Conservation (phyloP, 2,797 vertebrate genomes). For the Salarias fasciatus region DNA sequence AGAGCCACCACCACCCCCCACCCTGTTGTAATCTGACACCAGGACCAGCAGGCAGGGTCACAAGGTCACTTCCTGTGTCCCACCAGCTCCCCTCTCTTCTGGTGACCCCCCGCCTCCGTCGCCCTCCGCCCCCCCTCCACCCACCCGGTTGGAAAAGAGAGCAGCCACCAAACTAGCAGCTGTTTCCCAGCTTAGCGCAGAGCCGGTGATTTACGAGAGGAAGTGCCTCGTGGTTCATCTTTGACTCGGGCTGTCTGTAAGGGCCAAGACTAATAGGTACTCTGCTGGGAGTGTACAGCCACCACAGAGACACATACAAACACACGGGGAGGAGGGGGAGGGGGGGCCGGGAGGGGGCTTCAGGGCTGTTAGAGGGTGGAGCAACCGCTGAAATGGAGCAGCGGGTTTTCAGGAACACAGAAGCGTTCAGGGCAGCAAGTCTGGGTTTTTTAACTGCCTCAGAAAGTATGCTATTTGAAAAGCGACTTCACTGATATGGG, state of each 20-base stretch:
- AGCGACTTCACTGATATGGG: too few relatives aligned
- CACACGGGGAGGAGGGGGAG: slow-evolving; percentile 47
- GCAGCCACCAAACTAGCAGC: slow-evolving; percentile 87
- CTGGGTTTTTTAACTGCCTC: too few relatives aligned
- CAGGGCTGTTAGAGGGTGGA: slow-evolving; percentile 29
- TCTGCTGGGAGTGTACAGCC: slow-evolving; percentile 76
- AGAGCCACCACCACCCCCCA: slow-evolving; percentile 61
- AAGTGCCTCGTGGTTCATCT: slow-evolving; percentile 81
- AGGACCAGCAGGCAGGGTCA: slow-evolving; percentile 93
- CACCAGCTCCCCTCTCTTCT: slow-evolving; percentile 60
- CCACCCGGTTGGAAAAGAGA: slow-evolving; percentile 65
- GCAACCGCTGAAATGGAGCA: slow-evolving; percentile 34
- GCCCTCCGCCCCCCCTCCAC: slow-evolving; percentile 36
- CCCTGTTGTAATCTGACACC: slow-evolving; percentile 84
- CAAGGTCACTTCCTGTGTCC: slow-evolving; percentile 94
- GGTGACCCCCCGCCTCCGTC: slow-evolving; percentile 23
- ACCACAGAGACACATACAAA: slow-evolving; percentile 73
- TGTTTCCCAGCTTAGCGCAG: slow-evolving; percentile 95
- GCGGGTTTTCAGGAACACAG: slow-evolving; percentile 34
- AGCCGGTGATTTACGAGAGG: slow-evolving; percentile 91
- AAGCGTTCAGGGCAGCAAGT: slow-evolving; percentile 19
- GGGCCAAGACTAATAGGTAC: slow-evolving; percentile 77
- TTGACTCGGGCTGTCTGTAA: slow-evolving; percentile 80
- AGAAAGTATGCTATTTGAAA: neutral
- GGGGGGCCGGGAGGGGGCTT: slow-evolving; percentile 7